A percentile compares a stretch with the other conserved stretches of the same genome.
Conservation (phyloP, 1,140 invertebrate genomes). For the Oryctes rhinoceros region DNA sequence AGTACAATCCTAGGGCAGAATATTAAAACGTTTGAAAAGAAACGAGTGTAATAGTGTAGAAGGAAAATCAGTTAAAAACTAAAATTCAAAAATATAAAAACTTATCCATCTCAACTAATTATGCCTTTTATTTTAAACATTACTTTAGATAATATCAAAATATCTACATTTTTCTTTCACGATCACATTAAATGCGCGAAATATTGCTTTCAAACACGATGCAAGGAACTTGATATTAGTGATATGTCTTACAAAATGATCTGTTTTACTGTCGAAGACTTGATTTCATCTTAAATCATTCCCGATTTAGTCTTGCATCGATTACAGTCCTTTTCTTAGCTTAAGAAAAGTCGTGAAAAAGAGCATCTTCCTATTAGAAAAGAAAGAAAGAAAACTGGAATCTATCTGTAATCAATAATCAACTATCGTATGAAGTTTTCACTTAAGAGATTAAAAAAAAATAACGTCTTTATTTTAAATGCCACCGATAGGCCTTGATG, state of each 20-base stretch:
- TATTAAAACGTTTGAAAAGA: background rate
- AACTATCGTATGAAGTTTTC: background rate
- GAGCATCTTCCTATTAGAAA: background rate
- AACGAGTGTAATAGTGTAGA: background rate
- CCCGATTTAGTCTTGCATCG: slow-evolving; percentile 16
- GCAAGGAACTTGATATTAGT: background rate
- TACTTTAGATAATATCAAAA: slow-evolving; percentile 15
- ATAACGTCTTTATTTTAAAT: background rate
- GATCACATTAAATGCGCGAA: background rate
- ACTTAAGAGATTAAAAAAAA: background rate
- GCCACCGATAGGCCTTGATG: background rate
- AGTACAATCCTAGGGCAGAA: slow-evolving; percentile 19
- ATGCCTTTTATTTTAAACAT: background rate
- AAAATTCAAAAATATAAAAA: background rate
- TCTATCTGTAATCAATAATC: background rate
- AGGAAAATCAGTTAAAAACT: background rate
- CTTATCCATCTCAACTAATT: background rate
- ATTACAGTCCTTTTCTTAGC: slow-evolving; percentile 21
- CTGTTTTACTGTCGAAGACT: background rate
- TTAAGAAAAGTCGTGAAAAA: slow-evolving; percentile 21
- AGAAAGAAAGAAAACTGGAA: background rate
- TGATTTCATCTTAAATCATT: background rate
- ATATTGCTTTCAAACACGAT: slow-evolving; percentile 27
- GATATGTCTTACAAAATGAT: slow-evolving; percentile 19
- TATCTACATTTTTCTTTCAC: slow-evolving; percentile 1